phyloP scores from a whole-genome alignment of 92 coral and sea anemone species.

The Epizoanthus fatuus region DNA sequence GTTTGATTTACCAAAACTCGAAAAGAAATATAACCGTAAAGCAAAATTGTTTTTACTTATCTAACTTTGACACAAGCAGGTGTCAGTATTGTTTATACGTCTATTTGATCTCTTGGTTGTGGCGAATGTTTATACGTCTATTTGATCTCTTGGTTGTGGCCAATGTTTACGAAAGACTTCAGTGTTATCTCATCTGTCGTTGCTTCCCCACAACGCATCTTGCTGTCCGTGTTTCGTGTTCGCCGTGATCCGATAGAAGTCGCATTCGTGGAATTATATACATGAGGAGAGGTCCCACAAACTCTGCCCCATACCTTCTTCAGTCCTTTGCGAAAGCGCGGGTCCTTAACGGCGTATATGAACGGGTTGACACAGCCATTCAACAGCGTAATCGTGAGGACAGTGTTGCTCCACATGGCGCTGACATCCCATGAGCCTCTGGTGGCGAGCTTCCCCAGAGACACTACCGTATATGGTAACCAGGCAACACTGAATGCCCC shows the following conservation, averaged over 20 bases:
- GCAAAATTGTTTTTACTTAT: too few relatives aligned
- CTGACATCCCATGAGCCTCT: constrained; percentile 67
- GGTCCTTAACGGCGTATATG: constrained; percentile 79
- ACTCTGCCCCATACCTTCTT: constrained; percentile 34
- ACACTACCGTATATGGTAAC: constrained; percentile 86
- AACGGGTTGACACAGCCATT: constrained; percentile 88
- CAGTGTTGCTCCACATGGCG: constrained; percentile 65
- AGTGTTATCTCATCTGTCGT: not conserved
- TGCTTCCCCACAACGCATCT: too few relatives aligned
- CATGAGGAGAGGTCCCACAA: not conserved
- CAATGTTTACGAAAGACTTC: not conserved
- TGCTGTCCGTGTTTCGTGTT: not conserved
- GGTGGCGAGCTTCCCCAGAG: constrained; percentile 64
- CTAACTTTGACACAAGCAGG: too few relatives aligned
- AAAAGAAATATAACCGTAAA: too few relatives aligned
- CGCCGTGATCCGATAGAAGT: not conserved
- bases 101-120: too few relatives aligned
- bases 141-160: too few relatives aligned
- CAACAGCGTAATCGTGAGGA: constrained; percentile 72
- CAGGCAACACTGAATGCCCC: constrained; percentile 88
- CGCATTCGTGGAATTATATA: not conserved
- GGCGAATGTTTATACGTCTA: too few relatives aligned
- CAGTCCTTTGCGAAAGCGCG: constrained; percentile 77
- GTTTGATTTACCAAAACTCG: too few relatives aligned
- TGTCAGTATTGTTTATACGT: too few relatives aligned